These are phyloP conservation scores for Phasia obesa DNA, from an alignment of 2,888 invertebrate species.

Conservation along the genomic window DNA sequence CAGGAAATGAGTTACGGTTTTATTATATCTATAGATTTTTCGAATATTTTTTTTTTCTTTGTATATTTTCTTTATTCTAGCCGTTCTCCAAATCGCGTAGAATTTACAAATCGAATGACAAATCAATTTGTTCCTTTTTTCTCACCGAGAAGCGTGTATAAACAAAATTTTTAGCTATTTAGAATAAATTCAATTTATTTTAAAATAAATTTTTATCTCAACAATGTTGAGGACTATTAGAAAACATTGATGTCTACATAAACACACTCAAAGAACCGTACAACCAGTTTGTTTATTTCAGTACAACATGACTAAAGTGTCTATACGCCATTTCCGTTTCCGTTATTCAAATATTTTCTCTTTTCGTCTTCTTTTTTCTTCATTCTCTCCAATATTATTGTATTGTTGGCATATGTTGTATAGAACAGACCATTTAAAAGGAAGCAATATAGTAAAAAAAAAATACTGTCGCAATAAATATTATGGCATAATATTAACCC, in stretches of 20 bases:
- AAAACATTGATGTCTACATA: conserved; percentile 56
- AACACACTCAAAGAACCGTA: background rate
- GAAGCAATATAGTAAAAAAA: conserved; percentile 35
- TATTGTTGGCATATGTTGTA: conserved; percentile 49
- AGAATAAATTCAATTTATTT: conserved; percentile 58
- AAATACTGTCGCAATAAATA: conserved; percentile 69
- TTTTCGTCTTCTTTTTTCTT: background rate
- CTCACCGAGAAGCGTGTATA: background rate
- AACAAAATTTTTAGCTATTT: conserved; percentile 40
- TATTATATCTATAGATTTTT: too few species aligned
- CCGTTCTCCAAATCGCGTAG: too few species aligned
- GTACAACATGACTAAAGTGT: conserved; percentile 62
- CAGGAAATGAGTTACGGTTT: too few species aligned
- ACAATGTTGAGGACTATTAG: conserved; percentile 36
- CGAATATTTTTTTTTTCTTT: too few species aligned
- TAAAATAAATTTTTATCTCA: conserved; percentile 53
- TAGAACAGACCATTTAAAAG: conserved; percentile 38
- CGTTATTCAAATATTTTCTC: conserved; percentile 56
- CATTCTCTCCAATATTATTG: background rate
- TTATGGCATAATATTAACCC: conserved; percentile 70
- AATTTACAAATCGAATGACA: background rate
- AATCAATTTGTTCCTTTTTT: background rate
- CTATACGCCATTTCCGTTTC: conserved; percentile 71
- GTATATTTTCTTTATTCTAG: too few species aligned
- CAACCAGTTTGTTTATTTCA: background rate